Conservation (phyloP, 2,113 vertebrate species). For the Asarcornis scutulata region DNA sequence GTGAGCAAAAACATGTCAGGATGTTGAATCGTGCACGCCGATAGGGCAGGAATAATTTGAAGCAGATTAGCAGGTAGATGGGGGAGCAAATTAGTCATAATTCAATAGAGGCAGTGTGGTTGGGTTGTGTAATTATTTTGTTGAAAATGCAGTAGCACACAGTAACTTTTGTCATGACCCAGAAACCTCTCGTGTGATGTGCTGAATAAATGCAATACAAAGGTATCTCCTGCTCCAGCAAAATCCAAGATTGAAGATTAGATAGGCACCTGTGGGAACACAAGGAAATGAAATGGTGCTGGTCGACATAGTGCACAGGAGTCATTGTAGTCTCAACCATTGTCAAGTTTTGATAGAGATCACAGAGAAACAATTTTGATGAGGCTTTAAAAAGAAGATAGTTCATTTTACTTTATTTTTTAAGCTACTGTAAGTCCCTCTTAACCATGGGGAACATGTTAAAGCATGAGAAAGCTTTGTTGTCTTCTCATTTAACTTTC, state of each 20-base stretch:
- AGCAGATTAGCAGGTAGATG: background rate
- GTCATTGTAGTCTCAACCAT: background rate
- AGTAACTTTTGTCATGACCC: background rate
- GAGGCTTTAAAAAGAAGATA: background rate
- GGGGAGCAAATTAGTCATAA: background rate
- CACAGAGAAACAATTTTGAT: background rate
- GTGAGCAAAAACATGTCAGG: background rate
- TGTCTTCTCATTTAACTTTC: conserved; percentile 25
- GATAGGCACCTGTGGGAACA: background rate
- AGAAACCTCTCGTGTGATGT: conserved; percentile 13
- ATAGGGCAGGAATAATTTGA: background rate
- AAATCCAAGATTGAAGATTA: background rate
- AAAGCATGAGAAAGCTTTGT: background rate
- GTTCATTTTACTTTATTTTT: background rate
- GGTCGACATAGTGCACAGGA: background rate
- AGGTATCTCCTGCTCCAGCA: background rate
- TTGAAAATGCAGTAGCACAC: background rate
- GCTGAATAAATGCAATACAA: background rate
- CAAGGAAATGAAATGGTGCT: background rate
- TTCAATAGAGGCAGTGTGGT: background rate
- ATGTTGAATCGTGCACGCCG: background rate
- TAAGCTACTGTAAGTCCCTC: background rate
- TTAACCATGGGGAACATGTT: background rate
- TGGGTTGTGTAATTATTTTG: background rate
- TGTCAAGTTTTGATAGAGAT: background rate